Conservation (phyloP, 2,113 vertebrate genomes). For the Chamaea fasciata region DNA sequence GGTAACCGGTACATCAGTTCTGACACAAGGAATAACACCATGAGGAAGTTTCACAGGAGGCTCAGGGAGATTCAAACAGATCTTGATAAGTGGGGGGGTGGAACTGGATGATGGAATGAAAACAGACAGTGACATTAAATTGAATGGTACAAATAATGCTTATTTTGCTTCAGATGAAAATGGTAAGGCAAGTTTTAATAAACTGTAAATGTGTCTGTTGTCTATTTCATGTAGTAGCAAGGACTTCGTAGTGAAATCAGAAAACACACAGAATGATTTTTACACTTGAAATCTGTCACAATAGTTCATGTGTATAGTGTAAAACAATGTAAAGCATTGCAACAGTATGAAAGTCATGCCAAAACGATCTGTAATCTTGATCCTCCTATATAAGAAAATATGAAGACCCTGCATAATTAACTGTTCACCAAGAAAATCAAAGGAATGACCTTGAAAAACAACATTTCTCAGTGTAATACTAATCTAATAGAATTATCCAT, state of each 20-base stretch:
- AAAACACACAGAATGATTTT: neutral
- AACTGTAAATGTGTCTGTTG: neutral
- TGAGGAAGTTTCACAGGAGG: neutral
- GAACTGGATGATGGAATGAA: neutral
- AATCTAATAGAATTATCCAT: neutral
- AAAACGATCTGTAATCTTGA: neutral
- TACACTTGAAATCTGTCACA: neutral
- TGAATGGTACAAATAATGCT: neutral
- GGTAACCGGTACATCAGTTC: neutral
- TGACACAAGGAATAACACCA: neutral
- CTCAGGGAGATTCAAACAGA: neutral
- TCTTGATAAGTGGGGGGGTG: neutral
- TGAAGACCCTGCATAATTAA: neutral
- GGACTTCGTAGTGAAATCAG: neutral
- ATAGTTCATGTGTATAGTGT: neutral
- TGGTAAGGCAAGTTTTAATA: neutral
- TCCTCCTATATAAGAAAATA: neutral
- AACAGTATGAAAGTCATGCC: neutral
- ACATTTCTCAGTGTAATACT: neutral
- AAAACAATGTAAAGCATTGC: neutral
- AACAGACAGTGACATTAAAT: neutral
- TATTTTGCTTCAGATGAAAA: conserved; percentile 11
- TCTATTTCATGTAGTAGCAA: neutral
- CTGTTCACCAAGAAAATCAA: neutral
- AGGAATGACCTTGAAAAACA: neutral